Conservation (phyloP, 2,888 invertebrate species). For the Orthosia incerta region DNA sequence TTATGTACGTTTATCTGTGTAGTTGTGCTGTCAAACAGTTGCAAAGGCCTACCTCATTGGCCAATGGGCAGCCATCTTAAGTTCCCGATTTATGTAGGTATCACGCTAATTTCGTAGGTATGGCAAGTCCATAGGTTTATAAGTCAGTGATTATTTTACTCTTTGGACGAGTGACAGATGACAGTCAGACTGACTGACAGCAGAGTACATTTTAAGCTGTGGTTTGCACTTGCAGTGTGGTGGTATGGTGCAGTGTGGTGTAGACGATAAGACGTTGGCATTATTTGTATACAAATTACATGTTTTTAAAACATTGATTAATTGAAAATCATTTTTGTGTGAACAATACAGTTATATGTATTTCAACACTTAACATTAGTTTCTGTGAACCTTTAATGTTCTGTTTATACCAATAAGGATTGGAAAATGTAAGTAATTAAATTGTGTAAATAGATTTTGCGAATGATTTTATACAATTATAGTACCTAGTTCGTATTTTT, state of each 20-base stretch:
- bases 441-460: not conserved
- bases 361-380: not conserved
- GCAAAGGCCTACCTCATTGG: too few relatives aligned
- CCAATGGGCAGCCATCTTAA: too few relatives aligned
- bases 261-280: constrained; percentile 13
- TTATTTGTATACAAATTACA: constrained; percentile 18
- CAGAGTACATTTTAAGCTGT: not conserved
- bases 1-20: too few relatives aligned
- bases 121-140: too few relatives aligned
- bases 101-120: too few relatives aligned
- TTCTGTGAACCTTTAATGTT: constrained; percentile 16
- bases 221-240: too few relatives aligned
- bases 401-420: not conserved
- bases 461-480: not conserved
- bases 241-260: not conserved
- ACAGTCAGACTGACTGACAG: too few relatives aligned
- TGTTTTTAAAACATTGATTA: not conserved
- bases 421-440: constrained; percentile 41
- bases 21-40: too few relatives aligned
- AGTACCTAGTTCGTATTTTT: not conserved
- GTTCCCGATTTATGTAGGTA: too few relatives aligned
- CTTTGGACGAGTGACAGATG: too few relatives aligned
- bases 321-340: not conserved
- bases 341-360: not conserved
- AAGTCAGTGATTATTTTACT: too few relatives aligned